Percentiles rank a stretch among this genome's conserved stretches.
Evolutionary conservation across 2,113 vertebrate genomes (phyloP).

Genomic region (Lipotes vexillifer): DNA sequence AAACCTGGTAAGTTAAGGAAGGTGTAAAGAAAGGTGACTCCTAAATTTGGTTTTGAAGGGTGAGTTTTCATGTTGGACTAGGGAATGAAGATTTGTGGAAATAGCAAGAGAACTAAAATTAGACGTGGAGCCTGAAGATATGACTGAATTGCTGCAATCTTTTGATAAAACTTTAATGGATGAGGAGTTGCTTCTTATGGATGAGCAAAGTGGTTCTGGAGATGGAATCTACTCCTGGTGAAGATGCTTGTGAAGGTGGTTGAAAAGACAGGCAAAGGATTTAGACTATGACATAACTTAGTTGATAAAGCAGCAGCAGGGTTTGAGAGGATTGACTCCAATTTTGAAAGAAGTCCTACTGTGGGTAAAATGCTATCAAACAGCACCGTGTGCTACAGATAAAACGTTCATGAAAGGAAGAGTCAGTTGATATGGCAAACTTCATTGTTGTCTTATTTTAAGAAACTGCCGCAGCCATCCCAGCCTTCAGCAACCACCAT

Average conservation of each 20-base stretch:
- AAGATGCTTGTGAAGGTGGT: background rate
- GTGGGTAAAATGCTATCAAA: background rate
- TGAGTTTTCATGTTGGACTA: background rate
- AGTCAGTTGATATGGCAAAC: background rate
- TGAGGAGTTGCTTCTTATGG: too few relatives aligned
- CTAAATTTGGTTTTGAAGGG: background rate
- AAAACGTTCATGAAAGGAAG: background rate
- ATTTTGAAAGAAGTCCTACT: background rate
- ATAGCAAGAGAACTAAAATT: background rate
- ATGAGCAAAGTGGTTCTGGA: too few relatives aligned
- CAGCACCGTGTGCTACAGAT: background rate
- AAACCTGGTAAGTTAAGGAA: background rate
- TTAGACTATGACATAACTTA: background rate
- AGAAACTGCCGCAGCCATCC: background rate
- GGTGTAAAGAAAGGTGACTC: background rate
- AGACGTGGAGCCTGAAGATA: background rate
- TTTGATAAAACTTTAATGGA: too few relatives aligned
- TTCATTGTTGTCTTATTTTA: background rate
- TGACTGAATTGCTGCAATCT: background rate
- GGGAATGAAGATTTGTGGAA: background rate
- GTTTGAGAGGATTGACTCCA: background rate
- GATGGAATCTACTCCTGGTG: too few relatives aligned
- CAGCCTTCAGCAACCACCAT: background rate
- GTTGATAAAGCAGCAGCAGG: background rate
- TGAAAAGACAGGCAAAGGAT: background rate